A percentile compares a stretch with the other conserved stretches of the same genome.
phyloP scores from a whole-genome alignment of 2,888 invertebrate genomes.

The Scotopteryx bipunctaria region DNA sequence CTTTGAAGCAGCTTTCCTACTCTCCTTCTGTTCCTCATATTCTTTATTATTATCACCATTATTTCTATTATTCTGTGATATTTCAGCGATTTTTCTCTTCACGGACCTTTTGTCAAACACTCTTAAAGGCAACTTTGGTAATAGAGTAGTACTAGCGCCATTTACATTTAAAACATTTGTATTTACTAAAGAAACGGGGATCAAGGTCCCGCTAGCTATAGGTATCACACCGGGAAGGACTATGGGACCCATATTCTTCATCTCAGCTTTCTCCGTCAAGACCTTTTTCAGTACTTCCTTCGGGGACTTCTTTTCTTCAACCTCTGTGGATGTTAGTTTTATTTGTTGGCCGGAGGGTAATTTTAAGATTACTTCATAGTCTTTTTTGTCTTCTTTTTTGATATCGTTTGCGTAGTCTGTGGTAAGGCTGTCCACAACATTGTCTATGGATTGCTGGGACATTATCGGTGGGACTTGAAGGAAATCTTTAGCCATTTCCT shows the following conservation, averaged over 20 bases:
- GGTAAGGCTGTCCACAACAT: slow-evolving; percentile 70
- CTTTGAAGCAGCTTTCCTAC: slow-evolving; percentile 64
- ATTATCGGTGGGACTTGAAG: slow-evolving; percentile 66
- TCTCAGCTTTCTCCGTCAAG: slow-evolving; percentile 56
- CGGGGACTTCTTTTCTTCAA: slow-evolving; percentile 43
- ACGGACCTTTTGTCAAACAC: slow-evolving; percentile 42
- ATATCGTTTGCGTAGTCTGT: slow-evolving; percentile 45
- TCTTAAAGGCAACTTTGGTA: slow-evolving; percentile 54
- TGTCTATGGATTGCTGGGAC: slow-evolving; percentile 76
- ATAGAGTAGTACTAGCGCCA: neutral
- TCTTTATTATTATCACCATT: slow-evolving; percentile 14
- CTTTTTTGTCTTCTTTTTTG: slow-evolving; percentile 43
- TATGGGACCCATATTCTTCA: slow-evolving; percentile 38
- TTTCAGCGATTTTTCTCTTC: slow-evolving; percentile 44
- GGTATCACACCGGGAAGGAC: slow-evolving; percentile 48
- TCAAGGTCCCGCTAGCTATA: slow-evolving; percentile 56
- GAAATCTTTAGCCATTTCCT: slow-evolving; percentile 48
- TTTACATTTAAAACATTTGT: slow-evolving; percentile 31
- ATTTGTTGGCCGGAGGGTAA: slow-evolving; percentile 68
- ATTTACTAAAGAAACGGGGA: slow-evolving; percentile 59
- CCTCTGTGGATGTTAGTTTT: slow-evolving; percentile 62
- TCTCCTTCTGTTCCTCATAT: slow-evolving; percentile 41
- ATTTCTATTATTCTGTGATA: neutral
- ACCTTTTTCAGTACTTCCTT: slow-evolving; percentile 64
- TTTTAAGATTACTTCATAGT: slow-evolving; percentile 71